Base-by-base conservation (phyloP, 2,113 vertebrate genomes). In the Tamias sibiricus region DNA sequence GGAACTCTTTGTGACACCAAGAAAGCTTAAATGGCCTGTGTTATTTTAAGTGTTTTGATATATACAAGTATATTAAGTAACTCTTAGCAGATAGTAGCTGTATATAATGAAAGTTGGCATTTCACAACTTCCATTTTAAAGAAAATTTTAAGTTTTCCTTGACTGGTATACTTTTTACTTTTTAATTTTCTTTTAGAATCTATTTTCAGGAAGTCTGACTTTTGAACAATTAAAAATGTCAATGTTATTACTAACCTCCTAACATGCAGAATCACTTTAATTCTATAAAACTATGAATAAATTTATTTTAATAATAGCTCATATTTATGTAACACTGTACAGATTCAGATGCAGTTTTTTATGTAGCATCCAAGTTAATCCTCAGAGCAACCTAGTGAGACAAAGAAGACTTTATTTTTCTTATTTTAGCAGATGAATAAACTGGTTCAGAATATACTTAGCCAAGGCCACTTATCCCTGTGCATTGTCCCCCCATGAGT, bases 151-250 rank as follows among this genome's bases (percentile, higher is more conserved):
- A 91, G 37, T 77, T 16, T 17, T 69, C 0, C 54, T 76, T 16
- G 28, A 95, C 9, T 71, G 42, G 35, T n/a, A 76, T 68, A 95
- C 64, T 9, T 71, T 94, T 96, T 52, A 12, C n/a, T 85, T 75
- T 83, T 52, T 28, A n/a, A n/a, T 75, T 54, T 30, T 69, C 89
- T 96, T 90, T 95, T 54, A 81, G 52, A 85, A 42, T 9, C 44
- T 76, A 49, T 90, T 94, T 97, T 94, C 66, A 82, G 86, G 54
- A 96, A 93, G 13, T 19, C 54, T 91, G 72, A 76, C 13, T 71
- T 96, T 37, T 92, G 68, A 83, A n/a, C 42, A 87, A 81, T 97
- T 96, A 91, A 77, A 82, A 92, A 37, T 90, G 26, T 47, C 75
- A 85, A 85, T 97, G 93, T 91, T 91, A 87, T 77, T 95, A 91